Conservation (phyloP, 2,888 invertebrate genomes). For the Syrphus vitripennis region DNA sequence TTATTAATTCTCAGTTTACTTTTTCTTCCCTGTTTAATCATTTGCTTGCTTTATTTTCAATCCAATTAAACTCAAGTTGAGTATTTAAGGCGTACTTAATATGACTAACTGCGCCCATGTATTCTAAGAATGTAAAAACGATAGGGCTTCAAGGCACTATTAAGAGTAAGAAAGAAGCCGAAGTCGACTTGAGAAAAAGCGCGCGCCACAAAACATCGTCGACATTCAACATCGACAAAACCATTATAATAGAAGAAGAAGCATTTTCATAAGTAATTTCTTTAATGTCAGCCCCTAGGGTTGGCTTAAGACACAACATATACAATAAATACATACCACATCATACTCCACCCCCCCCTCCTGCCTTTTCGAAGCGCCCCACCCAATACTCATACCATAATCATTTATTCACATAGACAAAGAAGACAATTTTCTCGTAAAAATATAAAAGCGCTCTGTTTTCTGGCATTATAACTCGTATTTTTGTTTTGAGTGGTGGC, state of each 20-base stretch:
- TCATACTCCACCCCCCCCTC: not conserved
- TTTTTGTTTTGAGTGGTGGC: not conserved
- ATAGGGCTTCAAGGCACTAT: conserved; percentile 4
- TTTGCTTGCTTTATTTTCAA: too few species aligned
- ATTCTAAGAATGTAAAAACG: not conserved
- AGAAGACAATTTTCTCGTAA: not conserved
- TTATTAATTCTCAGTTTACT: too few species aligned
- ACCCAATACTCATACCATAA: not conserved
- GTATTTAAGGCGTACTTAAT: too few species aligned
- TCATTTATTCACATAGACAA: not conserved
- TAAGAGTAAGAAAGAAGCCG: conserved; percentile 2
- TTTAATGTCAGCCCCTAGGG: conserved; percentile 64
- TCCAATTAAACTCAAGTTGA: too few species aligned
- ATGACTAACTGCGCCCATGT: not conserved
- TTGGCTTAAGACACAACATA: conserved; percentile 35
- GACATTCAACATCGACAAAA: conserved; percentile 40
- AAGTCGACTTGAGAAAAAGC: not conserved
- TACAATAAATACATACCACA: not conserved
- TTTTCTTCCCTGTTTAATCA: too few species aligned
- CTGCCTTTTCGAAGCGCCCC: too few species aligned
- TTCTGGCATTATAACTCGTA: not conserved
- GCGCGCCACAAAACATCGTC: not conserved
- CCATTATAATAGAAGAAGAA: conserved; percentile 55
- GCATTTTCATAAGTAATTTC: conserved; percentile 65
- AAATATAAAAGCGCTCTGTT: conserved; percentile 20